phyloP scores from a whole-genome alignment of 2,888 invertebrate genomes.

The Vanessa cardui region DNA sequence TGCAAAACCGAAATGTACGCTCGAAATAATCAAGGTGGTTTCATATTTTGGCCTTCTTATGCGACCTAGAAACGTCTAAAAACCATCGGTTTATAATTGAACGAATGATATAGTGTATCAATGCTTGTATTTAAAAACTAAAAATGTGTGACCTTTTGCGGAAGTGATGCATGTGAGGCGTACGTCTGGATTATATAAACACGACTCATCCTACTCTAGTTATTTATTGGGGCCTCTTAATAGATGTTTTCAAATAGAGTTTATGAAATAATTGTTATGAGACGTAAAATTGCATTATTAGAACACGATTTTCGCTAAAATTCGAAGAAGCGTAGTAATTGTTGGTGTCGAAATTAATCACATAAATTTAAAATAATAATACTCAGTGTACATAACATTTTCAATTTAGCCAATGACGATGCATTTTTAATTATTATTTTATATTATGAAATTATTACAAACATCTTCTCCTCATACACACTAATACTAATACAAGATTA shows the following conservation, averaged over 20 bases:
- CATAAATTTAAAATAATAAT: no score
- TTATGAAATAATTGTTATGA: background rate
- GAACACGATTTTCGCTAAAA: no score
- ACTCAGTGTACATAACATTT: no score
- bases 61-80: constrained; percentile 66
- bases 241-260: background rate
- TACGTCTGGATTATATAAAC: constrained; percentile 28
- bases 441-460: no score
- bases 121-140: constrained; percentile 39
- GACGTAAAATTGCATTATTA: background rate
- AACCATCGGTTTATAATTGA: constrained; percentile 58
- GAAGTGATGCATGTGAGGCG: constrained; percentile 25
- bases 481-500: no score
- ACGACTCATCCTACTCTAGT: constrained; percentile 20
- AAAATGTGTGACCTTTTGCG: constrained; percentile 28
- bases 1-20: constrained; percentile 55
- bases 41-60: constrained; percentile 54
- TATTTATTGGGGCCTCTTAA: constrained; percentile 1
- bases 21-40: constrained; percentile 64
- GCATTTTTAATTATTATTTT: no score
- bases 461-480: no score
- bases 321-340: no score
- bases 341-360: background rate
- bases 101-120: constrained; percentile 41
- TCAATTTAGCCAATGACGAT: no score